Evolutionary conservation across 2,113 vertebrate species (phyloP).

Genomic region (Phalacrocorax brasilianus): DNA sequence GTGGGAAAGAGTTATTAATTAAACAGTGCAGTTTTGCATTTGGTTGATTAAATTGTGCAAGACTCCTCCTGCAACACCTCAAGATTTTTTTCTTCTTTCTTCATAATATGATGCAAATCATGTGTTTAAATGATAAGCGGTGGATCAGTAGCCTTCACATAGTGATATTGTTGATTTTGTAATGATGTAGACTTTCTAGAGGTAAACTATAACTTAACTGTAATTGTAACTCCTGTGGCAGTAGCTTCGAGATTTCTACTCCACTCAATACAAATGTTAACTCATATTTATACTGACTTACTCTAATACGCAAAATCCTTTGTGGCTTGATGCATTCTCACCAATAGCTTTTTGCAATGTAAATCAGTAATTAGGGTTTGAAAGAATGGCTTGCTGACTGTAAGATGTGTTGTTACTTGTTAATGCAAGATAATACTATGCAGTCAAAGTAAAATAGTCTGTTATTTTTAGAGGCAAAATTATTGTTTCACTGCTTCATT

Average conservation of each 20-base stretch:
- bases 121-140: not conserved
- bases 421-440: not conserved
- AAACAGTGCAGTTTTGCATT: not conserved
- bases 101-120: not conserved
- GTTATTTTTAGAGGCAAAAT: not conserved
- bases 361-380: not conserved
- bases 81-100: not conserved
- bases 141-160: not conserved
- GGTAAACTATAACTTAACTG: not conserved
- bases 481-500: not conserved
- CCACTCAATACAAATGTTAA: not conserved
- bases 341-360: not conserved
- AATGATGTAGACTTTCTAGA: not conserved
- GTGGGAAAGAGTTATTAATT: conserved; percentile 5
- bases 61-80: not conserved
- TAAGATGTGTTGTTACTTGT: not conserved
- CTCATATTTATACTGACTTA: not conserved
- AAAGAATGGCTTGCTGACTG: not conserved
- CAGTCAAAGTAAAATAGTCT: not conserved
- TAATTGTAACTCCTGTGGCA: not conserved
- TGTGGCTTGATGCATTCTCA: not conserved
- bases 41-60: conserved; percentile 14
- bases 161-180: not conserved
- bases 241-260: not conserved
- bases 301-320: not conserved